Conservation (phyloP, 2,888 invertebrate genomes). For the Parochlus steinenii region DNA sequence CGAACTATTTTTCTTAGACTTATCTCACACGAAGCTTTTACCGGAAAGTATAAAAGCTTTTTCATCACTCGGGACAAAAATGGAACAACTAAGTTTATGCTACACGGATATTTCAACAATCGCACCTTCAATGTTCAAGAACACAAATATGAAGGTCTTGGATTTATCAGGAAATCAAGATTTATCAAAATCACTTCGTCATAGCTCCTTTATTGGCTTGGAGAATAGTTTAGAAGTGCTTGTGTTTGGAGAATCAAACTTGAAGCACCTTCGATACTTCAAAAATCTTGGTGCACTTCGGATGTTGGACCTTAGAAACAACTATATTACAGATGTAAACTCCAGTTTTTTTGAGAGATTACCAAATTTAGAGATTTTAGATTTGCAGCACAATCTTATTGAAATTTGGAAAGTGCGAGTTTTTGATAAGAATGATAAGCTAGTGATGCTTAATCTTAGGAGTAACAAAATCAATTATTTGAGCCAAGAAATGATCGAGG, state of each 20-base stretch:
- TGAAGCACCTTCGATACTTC: constrained; percentile 29
- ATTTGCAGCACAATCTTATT: constrained; percentile 37
- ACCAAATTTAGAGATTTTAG: constrained; percentile 31
- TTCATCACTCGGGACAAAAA: constrained; percentile 19
- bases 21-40: constrained; percentile 28
- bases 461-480: constrained; percentile 40
- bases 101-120: constrained; percentile 30
- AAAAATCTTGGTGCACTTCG: constrained; percentile 28
- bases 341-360: constrained; percentile 23
- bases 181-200: constrained; percentile 22
- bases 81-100: constrained; percentile 32
- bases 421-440: constrained; percentile 26
- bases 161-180: constrained; percentile 39
- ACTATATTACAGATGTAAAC: constrained; percentile 32
- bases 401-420: constrained; percentile 34
- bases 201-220: constrained; percentile 29
- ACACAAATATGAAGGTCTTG: constrained; percentile 30
- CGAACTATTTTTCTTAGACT: constrained; percentile 26
- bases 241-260: constrained; percentile 30
- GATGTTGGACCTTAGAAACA: constrained; percentile 32
- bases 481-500: constrained; percentile 37
- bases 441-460: constrained; percentile 32
- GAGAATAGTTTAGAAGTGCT: constrained; percentile 30
- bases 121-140: constrained; percentile 27
- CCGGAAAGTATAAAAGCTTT: constrained; percentile 24